phyloP scores from a whole-genome alignment of 2,888 invertebrate species.

The Lithophane ornitopus region DNA sequence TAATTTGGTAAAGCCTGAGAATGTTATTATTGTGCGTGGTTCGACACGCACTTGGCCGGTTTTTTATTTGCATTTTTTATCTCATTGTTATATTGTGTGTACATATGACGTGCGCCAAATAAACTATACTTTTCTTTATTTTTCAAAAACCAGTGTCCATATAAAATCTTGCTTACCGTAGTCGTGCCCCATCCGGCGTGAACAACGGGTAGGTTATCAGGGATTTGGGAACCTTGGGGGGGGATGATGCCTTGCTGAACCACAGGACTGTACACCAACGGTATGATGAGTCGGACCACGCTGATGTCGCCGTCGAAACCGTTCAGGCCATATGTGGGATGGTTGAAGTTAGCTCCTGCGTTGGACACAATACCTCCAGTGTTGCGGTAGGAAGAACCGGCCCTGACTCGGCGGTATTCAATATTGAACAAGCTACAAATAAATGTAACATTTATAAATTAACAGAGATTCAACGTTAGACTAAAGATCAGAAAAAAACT shows the following conservation, averaged over 20 bases:
- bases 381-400: constrained; percentile 76
- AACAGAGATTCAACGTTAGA: neutral
- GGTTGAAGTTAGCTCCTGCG: constrained; percentile 67
- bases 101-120: neutral
- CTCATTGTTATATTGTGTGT: neutral
- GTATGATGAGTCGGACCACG: constrained; percentile 64
- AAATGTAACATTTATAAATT: neutral
- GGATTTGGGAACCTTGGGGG: constrained; percentile 50
- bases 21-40: too few relatives aligned
- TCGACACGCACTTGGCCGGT: too few relatives aligned
- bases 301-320: constrained; percentile 74
- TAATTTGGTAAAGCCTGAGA: too few relatives aligned
- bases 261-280: constrained; percentile 63
- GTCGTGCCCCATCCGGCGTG: constrained; percentile 79
- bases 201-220: constrained; percentile 69
- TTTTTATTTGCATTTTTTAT: too few relatives aligned
- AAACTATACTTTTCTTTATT: neutral
- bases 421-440: constrained; percentile 29
- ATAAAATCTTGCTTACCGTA: constrained; percentile 65
- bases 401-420: constrained; percentile 60
- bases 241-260: constrained; percentile 69
- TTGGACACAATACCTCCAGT: constrained; percentile 74
- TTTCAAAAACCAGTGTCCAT: neutral
- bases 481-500: neutral
- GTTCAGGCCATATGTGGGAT: constrained; percentile 71